phyloP scores from a whole-genome alignment of 1,140 invertebrate species.

The Solenopsis invicta region DNA sequence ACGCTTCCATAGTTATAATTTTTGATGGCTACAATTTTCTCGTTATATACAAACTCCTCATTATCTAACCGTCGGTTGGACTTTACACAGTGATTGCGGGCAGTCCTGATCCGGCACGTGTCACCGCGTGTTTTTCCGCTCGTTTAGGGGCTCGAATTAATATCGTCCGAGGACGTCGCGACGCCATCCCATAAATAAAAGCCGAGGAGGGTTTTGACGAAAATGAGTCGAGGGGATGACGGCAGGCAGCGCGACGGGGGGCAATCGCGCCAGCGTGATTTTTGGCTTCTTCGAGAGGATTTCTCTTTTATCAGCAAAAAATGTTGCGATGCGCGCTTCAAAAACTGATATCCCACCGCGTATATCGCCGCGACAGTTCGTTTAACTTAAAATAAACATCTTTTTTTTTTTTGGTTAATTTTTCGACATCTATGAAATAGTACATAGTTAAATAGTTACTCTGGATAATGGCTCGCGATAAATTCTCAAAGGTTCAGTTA shows the following conservation, averaged over 20 bases:
- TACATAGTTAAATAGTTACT: constrained; percentile 34
- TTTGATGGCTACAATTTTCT: not conserved
- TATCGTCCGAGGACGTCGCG: constrained; percentile 53
- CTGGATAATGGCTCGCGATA: constrained; percentile 15
- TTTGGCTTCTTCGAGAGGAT: not conserved
- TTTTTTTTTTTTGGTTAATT: not conserved
- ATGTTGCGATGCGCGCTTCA: no score
- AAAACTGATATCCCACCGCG: not conserved
- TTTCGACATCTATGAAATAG: constrained; percentile 2
- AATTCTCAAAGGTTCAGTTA: constrained; percentile 49
- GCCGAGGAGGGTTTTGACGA: constrained; percentile 30
- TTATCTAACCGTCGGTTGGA: not conserved
- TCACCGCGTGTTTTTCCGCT: constrained; percentile 59
- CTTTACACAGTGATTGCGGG: constrained; percentile 18
- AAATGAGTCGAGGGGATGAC: constrained; percentile 29
- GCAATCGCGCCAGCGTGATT: not conserved
- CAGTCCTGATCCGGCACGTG: constrained; percentile 48
- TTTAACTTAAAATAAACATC: not conserved
- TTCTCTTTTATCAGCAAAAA: not conserved
- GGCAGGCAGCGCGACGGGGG: constrained; percentile 11
- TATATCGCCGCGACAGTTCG: not conserved
- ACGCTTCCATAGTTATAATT: not conserved
- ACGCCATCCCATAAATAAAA: constrained; percentile 64
- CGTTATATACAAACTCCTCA: not conserved
- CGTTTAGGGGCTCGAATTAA: constrained; percentile 68